These are phyloP conservation scores for Proisotoma minuta DNA, from an alignment of 2,888 invertebrate genomes.

Conservation along the genomic window DNA sequence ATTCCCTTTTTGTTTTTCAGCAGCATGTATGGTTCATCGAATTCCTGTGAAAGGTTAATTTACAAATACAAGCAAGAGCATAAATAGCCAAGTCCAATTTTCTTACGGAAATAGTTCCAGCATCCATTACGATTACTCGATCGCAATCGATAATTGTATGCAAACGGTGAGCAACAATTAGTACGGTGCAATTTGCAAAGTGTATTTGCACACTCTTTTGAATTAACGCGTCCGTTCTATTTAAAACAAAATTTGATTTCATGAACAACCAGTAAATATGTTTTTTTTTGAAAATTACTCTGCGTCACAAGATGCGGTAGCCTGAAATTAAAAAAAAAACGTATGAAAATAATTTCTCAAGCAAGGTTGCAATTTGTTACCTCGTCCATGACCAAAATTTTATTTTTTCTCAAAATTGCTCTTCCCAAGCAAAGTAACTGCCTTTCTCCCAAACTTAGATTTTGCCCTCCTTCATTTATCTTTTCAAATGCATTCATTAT, in stretches of 20 bases:
- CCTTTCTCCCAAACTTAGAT: neutral
- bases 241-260: neutral
- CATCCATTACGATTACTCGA: slow-evolving; percentile 78
- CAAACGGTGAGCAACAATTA: slow-evolving; percentile 85
- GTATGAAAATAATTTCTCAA: no score
- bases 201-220: slow-evolving; percentile 74
- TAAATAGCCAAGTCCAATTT: no score
- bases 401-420: slow-evolving; percentile 55
- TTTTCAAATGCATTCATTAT: neutral
- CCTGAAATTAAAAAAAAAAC: no score
- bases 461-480: neutral
- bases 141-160: slow-evolving; percentile 92
- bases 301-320: slow-evolving; percentile 58
- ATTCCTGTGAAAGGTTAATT: slow-evolving; percentile 41
- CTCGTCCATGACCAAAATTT: slow-evolving; percentile 59
- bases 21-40: slow-evolving; percentile 39
- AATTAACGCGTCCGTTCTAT: slow-evolving; percentile 74
- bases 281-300: slow-evolving; percentile 47
- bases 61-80: no score
- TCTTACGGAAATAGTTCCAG: slow-evolving; percentile 62
- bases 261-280: neutral
- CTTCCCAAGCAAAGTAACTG: slow-evolving; percentile 62
- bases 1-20: slow-evolving; percentile 25
- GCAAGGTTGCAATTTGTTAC: no score
- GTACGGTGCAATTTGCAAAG: slow-evolving; percentile 75